phyloP scores from a whole-genome alignment of 2,113 vertebrate genomes.

The Cyprinodon tularosa region DNA sequence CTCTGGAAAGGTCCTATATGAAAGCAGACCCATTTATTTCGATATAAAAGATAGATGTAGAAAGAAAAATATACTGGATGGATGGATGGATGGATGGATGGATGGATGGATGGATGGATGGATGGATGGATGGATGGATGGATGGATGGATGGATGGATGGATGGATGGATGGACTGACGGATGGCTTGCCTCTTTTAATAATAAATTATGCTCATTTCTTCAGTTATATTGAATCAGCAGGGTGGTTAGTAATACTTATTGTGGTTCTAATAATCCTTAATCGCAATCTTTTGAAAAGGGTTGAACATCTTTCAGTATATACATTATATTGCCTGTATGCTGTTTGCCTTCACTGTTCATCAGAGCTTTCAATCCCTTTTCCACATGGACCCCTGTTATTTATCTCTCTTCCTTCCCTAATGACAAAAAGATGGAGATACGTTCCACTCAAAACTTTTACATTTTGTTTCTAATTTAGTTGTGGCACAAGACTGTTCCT shows the following conservation, averaged over 20 bases:
- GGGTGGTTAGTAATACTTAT: constrained; percentile 30
- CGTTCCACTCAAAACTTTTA: constrained; percentile 19
- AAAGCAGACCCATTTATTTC: neutral
- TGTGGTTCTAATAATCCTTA: constrained; percentile 37
- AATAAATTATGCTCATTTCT: no score
- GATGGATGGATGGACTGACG: no score
- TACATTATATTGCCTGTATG: neutral
- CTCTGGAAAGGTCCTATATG: no score
- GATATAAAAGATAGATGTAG: no score
- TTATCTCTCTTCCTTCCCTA: constrained; percentile 3
- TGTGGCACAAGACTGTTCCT: neutral
- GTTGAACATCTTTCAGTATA: neutral
- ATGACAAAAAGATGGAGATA: constrained; percentile 9
- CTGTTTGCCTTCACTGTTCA: neutral
- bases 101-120: no score
- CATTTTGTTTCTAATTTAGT: constrained; percentile 16
- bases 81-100: no score
- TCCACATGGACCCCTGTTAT: neutral
- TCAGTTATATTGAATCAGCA: no score
- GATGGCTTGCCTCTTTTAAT: no score
- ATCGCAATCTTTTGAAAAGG: constrained; percentile 29
- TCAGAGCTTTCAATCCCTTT: neutral
- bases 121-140: no score
- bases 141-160: no score
- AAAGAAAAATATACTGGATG: no score